Evolutionary conservation across 2,113 vertebrate genomes (phyloP).

Genomic region (Sebastes fasciatus): DNA sequence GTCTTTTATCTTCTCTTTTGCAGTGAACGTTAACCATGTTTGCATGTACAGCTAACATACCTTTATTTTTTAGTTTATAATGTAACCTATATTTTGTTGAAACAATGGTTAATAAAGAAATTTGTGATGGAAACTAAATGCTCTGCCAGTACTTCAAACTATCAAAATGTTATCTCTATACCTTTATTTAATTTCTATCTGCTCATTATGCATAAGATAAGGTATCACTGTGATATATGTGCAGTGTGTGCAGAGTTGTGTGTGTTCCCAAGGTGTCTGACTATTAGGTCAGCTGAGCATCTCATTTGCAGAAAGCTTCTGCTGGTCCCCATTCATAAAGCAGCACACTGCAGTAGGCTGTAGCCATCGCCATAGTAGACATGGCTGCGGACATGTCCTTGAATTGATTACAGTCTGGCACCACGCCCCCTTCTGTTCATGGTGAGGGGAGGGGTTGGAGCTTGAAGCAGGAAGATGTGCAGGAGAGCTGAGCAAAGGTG

Average conservation of each 20-base stretch:
- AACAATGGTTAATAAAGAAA: slow-evolving; percentile 77
- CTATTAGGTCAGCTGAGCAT: slow-evolving; percentile 1
- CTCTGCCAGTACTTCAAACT: not conserved
- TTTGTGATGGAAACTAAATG: slow-evolving; percentile 69
- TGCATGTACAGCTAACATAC: slow-evolving; percentile 69
- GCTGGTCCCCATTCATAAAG: slow-evolving; percentile 42
- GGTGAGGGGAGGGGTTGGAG: slow-evolving; percentile 19
- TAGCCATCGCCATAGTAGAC: slow-evolving; percentile 48
- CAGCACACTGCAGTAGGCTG: slow-evolving; percentile 47
- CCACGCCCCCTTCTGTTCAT: slow-evolving; percentile 27
- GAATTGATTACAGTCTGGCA: slow-evolving; percentile 63
- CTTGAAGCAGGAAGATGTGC: slow-evolving; percentile 12
- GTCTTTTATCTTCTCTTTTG: slow-evolving; percentile 26
- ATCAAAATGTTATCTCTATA: not conserved
- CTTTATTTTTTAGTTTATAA: slow-evolving; percentile 67
- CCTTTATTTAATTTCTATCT: not conserved
- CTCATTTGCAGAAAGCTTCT: slow-evolving; percentile 26
- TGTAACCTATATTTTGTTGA: slow-evolving; percentile 78
- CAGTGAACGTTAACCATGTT: slow-evolving; percentile 55
- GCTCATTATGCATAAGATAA: not conserved
- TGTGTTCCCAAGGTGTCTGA: not conserved
- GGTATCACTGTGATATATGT: not conserved
- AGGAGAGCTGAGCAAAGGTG: not conserved
- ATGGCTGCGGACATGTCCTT: slow-evolving; percentile 65
- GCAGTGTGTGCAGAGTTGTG: not conserved